A percentile compares a stretch with the other conserved stretches of the same genome.
These are phyloP conservation scores for Remorina albescens DNA, from an alignment of 2,797 vertebrate species.

Conservation along the genomic window DNA sequence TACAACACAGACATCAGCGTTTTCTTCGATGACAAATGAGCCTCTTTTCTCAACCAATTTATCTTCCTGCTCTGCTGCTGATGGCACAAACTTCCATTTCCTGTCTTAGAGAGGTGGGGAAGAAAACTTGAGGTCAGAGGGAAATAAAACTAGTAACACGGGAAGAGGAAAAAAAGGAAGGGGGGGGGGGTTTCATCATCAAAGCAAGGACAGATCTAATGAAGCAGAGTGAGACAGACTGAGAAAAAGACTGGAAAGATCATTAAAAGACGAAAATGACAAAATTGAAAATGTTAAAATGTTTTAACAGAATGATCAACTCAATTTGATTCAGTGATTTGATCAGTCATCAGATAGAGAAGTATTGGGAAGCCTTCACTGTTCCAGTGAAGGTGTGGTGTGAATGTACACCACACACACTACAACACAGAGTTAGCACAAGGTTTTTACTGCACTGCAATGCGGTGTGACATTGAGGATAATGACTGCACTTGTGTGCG, in stretches of 20 bases:
- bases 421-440: slow-evolving; percentile 2
- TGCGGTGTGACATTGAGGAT: slow-evolving; percentile 75
- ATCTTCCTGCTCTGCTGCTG: slow-evolving; percentile 60
- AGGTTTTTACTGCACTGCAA: slow-evolving; percentile 74
- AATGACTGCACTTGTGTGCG: slow-evolving; percentile 63
- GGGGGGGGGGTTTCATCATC: slow-evolving; percentile 2
- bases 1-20: slow-evolving; percentile 62
- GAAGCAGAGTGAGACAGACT: slow-evolving; percentile 1
- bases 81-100: slow-evolving; percentile 48
- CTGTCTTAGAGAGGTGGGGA: slow-evolving; percentile 18
- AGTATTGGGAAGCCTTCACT: slow-evolving; percentile 13
- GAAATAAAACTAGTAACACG: slow-evolving; percentile 14
- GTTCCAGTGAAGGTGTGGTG: slow-evolving; percentile 16
- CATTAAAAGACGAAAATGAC: neutral
- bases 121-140: slow-evolving; percentile 36
- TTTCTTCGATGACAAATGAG: slow-evolving; percentile 59
- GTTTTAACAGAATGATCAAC: neutral
- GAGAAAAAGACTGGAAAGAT: neutral
- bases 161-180: neutral
- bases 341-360: slow-evolving; percentile 6
- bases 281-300: neutral
- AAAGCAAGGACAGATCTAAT: slow-evolving; percentile 4
- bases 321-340: slow-evolving; percentile 31
- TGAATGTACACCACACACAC: slow-evolving; percentile 14
- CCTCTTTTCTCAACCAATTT: slow-evolving; percentile 52